Percentiles rank a stretch among this genome's conserved stretches.
Conservation (phyloP, 2,888 invertebrate species). For the Lithophane semibrunnea region DNA sequence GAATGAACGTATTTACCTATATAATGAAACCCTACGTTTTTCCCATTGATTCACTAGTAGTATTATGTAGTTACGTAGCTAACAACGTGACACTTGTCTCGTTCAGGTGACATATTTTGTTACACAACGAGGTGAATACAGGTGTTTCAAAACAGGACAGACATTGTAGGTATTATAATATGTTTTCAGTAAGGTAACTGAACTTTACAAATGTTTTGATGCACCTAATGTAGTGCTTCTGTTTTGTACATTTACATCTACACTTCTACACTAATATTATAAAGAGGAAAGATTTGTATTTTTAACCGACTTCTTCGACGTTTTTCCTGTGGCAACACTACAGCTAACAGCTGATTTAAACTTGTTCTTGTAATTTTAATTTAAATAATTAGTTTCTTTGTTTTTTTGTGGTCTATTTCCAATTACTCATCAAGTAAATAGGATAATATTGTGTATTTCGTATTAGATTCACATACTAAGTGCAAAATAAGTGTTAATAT, state of each 20-base stretch:
- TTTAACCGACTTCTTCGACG: too few relatives aligned
- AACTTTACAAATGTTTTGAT: neutral
- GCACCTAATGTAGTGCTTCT: neutral
- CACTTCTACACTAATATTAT: too few relatives aligned
- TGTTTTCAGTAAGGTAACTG: neutral
- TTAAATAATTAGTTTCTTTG: too few relatives aligned
- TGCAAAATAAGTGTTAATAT: too few relatives aligned
- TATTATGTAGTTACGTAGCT: neutral
- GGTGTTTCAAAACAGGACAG: neutral
- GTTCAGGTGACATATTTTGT: neutral
- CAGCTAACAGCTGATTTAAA: too few relatives aligned
- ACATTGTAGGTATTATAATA: neutral
- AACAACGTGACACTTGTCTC: constrained; percentile 3
- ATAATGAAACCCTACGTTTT: neutral
- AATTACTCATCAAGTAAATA: too few relatives aligned
- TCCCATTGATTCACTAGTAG: neutral
- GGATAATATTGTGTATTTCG: too few relatives aligned
- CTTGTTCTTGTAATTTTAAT: too few relatives aligned
- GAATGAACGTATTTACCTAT: constrained; percentile 33
- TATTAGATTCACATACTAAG: too few relatives aligned
- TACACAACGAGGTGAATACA: neutral
- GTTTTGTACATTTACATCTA: neutral
- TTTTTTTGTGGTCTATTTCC: too few relatives aligned
- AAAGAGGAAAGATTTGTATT: too few relatives aligned
- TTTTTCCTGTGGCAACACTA: too few relatives aligned